Evolutionary conservation across 2,797 vertebrate species (phyloP).

Genomic region (Otus scops): DNA sequence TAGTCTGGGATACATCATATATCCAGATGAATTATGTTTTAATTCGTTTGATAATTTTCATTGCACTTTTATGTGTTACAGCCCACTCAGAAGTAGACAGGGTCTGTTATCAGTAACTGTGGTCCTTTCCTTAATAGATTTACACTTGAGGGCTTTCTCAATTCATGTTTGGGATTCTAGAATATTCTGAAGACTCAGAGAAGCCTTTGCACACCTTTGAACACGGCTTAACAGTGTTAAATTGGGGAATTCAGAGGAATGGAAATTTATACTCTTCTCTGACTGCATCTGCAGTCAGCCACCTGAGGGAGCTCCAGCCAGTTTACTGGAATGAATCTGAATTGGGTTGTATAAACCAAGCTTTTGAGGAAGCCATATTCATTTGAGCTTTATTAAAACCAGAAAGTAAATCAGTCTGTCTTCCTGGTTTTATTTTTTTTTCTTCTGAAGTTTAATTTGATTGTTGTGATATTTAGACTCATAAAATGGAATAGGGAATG

Average conservation of each 20-base stretch:
- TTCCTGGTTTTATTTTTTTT: not conserved
- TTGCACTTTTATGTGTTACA: not conserved
- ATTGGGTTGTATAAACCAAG: not conserved
- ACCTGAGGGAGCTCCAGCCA: constrained; percentile 24
- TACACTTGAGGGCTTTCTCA: not conserved
- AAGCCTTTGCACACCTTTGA: not conserved
- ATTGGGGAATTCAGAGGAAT: accelerated
- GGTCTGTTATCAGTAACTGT: not conserved
- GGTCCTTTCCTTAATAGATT: not conserved
- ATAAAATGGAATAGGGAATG: not conserved
- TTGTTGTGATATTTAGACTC: not conserved
- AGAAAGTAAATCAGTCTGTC: not conserved
- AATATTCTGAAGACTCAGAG: not conserved
- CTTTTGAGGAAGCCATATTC: not conserved
- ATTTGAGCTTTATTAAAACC: not conserved
- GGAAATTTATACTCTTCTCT: not conserved
- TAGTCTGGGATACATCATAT: not conserved
- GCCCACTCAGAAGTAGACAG: not conserved
- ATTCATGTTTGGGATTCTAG: not conserved
- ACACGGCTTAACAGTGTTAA: not conserved
- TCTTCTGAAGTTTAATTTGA: not conserved
- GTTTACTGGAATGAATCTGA: not conserved
- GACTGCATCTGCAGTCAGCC: not conserved
- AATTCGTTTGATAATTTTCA: not conserved
- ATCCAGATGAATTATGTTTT: not conserved